Evolutionary conservation across 2,888 invertebrate species (phyloP), one percentile per base, ranked within the genome.

Genomic region (Acleris cristana): DNA sequence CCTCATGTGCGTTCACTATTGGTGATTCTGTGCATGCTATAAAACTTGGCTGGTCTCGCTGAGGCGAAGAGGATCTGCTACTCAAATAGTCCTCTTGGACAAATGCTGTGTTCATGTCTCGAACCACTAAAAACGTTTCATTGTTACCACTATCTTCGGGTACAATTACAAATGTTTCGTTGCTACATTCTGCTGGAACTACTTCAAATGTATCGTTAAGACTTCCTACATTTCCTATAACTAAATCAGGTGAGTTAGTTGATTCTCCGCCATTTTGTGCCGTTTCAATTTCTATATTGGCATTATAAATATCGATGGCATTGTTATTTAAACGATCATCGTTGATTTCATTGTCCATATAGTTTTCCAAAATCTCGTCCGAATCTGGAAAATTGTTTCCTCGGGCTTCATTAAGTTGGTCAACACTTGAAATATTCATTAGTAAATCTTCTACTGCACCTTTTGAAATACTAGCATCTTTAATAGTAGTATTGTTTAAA

Each of bases 101-200:
- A 56, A 92, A 91, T 0, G 89, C 91, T 7, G 84, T 86, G 64
- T 92, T 90, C 85, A 90, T 83, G 23, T 79, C 61, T 3, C 53
- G 34, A n/a, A n/a, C 52, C 21, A 53, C 45, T n/a, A 57, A 63
- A 23, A 72, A 56, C 57, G 70, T 52, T 64, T 54, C 67, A 26
- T 67, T 49, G 21, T 67, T 49, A 3, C 75, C 70, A 16, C 70
- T 72, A 2, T 72, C 57, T 30, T 71, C 71, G 56, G 69, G 21
- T 7, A 21, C n/a, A 0, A 56, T 21, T 6, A 56, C 65, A 19
- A 71, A 58, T 60, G 70, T 52, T 64, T 58, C 40, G 21, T 65
- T 53, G 48, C n/a, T 71, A n/a, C 69, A 71, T 4, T 71, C 55
- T 34, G 70, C 71, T 57, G 69, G 48, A n/a, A 18, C 6, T 16